Evolutionary conservation across 2,113 vertebrate genomes (phyloP).

Genomic region (Zootoca vivipara): DNA sequence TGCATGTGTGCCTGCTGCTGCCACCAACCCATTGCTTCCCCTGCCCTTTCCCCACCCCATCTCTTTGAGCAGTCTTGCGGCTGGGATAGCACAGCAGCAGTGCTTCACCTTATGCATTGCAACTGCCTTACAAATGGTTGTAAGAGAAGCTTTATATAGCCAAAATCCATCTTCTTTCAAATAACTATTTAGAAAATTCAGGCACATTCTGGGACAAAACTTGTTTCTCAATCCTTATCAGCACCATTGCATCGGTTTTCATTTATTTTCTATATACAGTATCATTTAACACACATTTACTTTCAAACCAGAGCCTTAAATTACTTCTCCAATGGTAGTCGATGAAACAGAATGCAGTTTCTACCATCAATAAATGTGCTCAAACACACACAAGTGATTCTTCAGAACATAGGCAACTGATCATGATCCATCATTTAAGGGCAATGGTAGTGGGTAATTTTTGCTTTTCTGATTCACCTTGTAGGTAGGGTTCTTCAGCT

Average conservation of each 20-base stretch:
- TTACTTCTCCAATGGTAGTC: conserved; percentile 27
- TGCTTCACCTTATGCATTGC: no score
- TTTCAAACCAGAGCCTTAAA: conserved; percentile 62
- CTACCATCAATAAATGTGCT: conserved; percentile 8
- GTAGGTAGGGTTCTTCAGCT: not conserved
- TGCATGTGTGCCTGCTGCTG: no score
- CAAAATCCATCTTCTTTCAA: conserved; percentile 27
- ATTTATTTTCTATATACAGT: conserved; percentile 56
- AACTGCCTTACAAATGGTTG: conserved; percentile 19
- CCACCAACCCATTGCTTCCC: no score
- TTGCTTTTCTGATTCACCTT: not conserved
- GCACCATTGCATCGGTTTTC: conserved; percentile 68
- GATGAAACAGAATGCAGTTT: not conserved
- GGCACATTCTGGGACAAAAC: conserved; percentile 54
- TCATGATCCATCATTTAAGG: not conserved
- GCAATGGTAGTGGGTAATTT: not conserved
- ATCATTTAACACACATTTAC: conserved; percentile 42
- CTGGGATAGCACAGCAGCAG: no score
- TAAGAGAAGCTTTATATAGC: conserved; percentile 12
- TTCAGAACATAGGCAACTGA: not conserved
- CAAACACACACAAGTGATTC: not conserved
- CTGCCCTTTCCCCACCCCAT: no score
- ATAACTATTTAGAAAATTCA: conserved; percentile 41
- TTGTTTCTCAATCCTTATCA: conserved; percentile 55
- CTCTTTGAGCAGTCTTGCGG: no score